Percentiles rank a stretch among this genome's conserved stretches.
Conservation (phyloP, 2,888 invertebrate genomes). For the Alloplasta piceator region DNA sequence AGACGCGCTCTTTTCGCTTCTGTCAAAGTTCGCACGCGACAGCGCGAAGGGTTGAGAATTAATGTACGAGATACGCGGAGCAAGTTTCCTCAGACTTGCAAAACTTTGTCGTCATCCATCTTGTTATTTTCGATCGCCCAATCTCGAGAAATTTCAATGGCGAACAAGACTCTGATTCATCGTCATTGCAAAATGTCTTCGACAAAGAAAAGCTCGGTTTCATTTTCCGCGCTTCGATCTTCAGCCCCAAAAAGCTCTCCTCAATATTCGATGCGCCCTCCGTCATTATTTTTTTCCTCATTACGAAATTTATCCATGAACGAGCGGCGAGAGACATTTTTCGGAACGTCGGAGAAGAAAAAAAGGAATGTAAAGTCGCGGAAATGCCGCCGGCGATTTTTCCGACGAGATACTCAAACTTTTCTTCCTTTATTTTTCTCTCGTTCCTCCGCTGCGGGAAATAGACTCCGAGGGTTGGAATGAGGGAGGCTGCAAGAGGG, state of each 20-base stretch:
- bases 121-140: too few relatives aligned
- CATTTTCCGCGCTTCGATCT: too few relatives aligned
- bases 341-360: conserved; percentile 19
- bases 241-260: too few relatives aligned
- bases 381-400: conserved; percentile 39
- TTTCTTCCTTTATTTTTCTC: conserved; percentile 8
- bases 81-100: too few relatives aligned
- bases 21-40: conserved; percentile 29
- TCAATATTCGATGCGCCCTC: too few relatives aligned
- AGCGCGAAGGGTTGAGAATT: background rate
- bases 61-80: background rate
- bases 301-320: background rate
- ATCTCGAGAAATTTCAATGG: too few relatives aligned
- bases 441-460: conserved; percentile 9
- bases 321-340: conserved; percentile 4
- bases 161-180: too few relatives aligned
- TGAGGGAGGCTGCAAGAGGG: conserved; percentile 20
- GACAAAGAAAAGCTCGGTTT: too few relatives aligned
- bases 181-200: too few relatives aligned
- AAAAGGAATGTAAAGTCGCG: conserved; percentile 13
- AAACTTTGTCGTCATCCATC: too few relatives aligned
- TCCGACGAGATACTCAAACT: conserved; percentile 25
- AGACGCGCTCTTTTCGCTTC: conserved; percentile 13
- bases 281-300: too few relatives aligned
- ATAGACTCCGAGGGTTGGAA: conserved; percentile 30